A percentile compares a stretch with the other conserved stretches of the same genome.
Conservation (phyloP, 2,797 vertebrate species). For the Anas flavirostris region DNA sequence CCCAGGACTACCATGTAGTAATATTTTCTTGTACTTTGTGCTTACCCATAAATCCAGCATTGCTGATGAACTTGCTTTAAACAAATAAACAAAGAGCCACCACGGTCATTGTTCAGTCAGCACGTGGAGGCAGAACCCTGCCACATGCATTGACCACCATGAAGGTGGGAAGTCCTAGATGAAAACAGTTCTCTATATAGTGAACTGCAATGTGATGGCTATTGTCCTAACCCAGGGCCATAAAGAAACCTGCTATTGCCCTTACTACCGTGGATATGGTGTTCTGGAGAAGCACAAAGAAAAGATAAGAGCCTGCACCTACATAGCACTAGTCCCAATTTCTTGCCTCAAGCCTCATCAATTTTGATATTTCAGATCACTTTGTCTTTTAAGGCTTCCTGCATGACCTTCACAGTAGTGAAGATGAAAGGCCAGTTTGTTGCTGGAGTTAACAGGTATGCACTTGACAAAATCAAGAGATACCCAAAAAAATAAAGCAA, state of each 20-base stretch:
- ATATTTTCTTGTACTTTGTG: background rate
- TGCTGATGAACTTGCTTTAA: background rate
- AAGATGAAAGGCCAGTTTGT: background rate
- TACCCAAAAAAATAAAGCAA: background rate
- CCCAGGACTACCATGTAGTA: background rate
- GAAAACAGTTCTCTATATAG: too few species aligned
- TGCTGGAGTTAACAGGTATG: background rate
- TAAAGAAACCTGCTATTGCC: background rate
- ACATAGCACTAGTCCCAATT: too few species aligned
- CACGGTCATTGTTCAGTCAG: background rate
- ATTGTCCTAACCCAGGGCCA: background rate
- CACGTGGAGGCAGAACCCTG: background rate
- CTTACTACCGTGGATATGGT: background rate
- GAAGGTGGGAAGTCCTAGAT: background rate
- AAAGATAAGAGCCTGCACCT: background rate
- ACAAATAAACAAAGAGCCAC: background rate
- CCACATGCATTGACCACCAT: background rate
- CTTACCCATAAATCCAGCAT: background rate
- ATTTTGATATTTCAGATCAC: background rate
- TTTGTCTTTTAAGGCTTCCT: background rate
- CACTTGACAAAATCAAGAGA: background rate
- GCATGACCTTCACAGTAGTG: background rate
- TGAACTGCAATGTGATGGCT: background rate
- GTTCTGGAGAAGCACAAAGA: background rate
- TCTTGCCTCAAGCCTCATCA: background rate